These are phyloP conservation scores for Elysia crispata DNA, from an alignment of 2,888 invertebrate genomes.

Conservation along the genomic window DNA sequence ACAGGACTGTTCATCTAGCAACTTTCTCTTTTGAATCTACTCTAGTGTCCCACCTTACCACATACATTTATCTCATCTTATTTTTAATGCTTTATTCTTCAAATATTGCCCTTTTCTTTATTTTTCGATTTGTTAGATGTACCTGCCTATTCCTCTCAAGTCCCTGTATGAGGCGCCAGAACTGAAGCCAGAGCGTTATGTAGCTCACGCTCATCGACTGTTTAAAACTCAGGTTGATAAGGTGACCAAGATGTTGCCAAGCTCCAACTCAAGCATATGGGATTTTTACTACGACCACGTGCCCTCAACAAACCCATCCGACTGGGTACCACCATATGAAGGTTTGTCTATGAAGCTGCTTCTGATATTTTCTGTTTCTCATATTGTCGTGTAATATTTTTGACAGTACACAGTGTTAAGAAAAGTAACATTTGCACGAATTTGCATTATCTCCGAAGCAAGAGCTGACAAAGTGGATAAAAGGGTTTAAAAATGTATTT, in stretches of 20 bases:
- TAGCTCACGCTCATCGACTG: slow-evolving; percentile 44
- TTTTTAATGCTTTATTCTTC: no score
- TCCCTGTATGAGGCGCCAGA: slow-evolving; percentile 62
- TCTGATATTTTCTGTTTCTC: background rate
- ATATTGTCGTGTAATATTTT: background rate
- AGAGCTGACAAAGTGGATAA: background rate
- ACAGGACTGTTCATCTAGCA: no score
- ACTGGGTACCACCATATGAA: slow-evolving; percentile 91
- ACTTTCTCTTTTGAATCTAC: no score
- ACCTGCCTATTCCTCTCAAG: slow-evolving; percentile 64
- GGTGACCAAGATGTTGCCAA: slow-evolving; percentile 43
- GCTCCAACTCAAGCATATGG: slow-evolving; percentile 81
- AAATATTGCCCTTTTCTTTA: background rate
- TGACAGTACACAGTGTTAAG: background rate
- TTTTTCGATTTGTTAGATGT: slow-evolving; percentile 17
- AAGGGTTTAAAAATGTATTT: background rate
- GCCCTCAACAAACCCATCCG: slow-evolving; percentile 86
- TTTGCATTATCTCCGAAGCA: background rate
- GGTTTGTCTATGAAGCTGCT: slow-evolving; percentile 80
- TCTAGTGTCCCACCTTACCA: no score
- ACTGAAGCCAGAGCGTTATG: slow-evolving; percentile 49
- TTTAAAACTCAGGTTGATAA: slow-evolving; percentile 1
- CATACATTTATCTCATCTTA: no score
- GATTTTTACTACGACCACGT: slow-evolving; percentile 87
- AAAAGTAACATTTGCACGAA: background rate